phyloP scores from a whole-genome alignment of 2,888 invertebrate species.

The Parelbella ahira region DNA sequence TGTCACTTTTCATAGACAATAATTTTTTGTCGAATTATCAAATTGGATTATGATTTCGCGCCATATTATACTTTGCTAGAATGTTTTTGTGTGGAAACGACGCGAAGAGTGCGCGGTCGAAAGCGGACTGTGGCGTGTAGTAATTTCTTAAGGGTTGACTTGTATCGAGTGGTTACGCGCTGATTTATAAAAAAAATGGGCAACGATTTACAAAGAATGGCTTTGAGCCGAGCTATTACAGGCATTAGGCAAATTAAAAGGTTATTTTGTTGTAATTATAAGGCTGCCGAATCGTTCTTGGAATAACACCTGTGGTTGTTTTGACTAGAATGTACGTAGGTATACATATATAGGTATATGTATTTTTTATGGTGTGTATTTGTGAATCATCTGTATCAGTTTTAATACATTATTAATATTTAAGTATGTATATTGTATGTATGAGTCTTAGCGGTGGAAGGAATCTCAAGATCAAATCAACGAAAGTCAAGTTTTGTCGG shows the following conservation, averaged over 20 bases:
- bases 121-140: slow-evolving; percentile 55
- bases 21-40: slow-evolving; percentile 29
- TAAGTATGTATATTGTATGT: too few relatives aligned
- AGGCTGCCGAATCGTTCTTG: slow-evolving; percentile 21
- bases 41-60: slow-evolving; percentile 42
- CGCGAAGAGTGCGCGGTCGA: slow-evolving; percentile 55
- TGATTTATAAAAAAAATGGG: slow-evolving; percentile 9
- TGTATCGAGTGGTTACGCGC: slow-evolving; percentile 23
- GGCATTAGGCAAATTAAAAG: slow-evolving; percentile 22
- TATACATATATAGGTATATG: too few relatives aligned
- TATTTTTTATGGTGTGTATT: too few relatives aligned
- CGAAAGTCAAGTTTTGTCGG: too few relatives aligned
- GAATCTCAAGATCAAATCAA: too few relatives aligned
- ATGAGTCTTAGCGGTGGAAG: too few relatives aligned
- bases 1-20: slow-evolving; percentile 16
- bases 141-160: slow-evolving; percentile 58
- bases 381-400: too few relatives aligned
- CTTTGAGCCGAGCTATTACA: slow-evolving; percentile 12
- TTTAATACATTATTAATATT: too few relatives aligned
- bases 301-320: too few relatives aligned
- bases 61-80: slow-evolving; percentile 37
- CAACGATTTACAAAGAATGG: slow-evolving; percentile 13
- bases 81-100: slow-evolving; percentile 35
- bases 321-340: too few relatives aligned
- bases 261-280: slow-evolving; percentile 17